Evolutionary conservation across 64 coral and sea anemone species (phyloP).

Genomic region (Pachyseris speciosa): DNA sequence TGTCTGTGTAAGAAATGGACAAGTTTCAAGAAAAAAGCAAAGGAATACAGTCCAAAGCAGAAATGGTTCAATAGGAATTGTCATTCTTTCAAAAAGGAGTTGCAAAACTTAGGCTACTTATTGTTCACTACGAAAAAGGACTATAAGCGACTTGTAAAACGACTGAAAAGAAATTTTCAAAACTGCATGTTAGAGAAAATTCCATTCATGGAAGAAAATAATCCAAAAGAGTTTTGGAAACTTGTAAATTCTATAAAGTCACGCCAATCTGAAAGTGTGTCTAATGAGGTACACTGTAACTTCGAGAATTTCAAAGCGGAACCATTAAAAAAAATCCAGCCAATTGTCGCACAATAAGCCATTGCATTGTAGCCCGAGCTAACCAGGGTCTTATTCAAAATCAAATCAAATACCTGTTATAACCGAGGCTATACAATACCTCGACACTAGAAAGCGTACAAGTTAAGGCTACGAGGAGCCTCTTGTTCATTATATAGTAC

Average conservation of each 20-base stretch:
- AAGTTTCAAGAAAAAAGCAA: no score
- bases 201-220: neutral
- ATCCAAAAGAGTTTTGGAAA: conserved; percentile 53
- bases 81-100: conserved; percentile 30
- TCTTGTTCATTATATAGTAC: no score
- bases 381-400: no score
- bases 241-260: conserved; percentile 40
- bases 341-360: no score
- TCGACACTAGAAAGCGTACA: no score
- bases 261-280: neutral
- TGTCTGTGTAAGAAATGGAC: no score
- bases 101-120: conserved; percentile 23
- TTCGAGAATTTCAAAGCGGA: no score
- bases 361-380: no score
- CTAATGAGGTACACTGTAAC: neutral
- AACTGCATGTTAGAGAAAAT: conserved; percentile 33
- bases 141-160: conserved; percentile 12
- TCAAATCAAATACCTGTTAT: no score
- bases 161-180: conserved; percentile 21
- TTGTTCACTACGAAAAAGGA: conserved; percentile 35
- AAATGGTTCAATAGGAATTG: conserved; percentile 39
- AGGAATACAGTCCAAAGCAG: neutral
- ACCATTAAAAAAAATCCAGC: no score
- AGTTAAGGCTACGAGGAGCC: no score
- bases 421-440: no score